Conservation (phyloP, 2,113 vertebrate species). For the Pelmatolapia mariae region DNA sequence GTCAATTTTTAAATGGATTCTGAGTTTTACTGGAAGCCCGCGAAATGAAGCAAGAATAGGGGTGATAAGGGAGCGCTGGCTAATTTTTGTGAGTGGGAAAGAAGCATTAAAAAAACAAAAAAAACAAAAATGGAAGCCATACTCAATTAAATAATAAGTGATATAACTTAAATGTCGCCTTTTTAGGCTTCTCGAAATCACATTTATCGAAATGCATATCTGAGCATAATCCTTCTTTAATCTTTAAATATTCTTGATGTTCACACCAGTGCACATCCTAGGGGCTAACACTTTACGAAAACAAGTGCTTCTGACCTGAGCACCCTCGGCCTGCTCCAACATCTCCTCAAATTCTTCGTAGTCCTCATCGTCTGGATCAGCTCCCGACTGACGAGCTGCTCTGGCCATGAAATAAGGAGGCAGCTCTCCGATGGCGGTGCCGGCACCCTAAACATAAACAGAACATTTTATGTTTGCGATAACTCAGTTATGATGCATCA, state of each 20-base stretch:
- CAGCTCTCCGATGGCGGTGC: slow-evolving; percentile 96
- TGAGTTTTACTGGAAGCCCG: background rate
- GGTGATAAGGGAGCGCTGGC: background rate
- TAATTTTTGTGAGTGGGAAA: background rate
- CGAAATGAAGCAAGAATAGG: background rate
- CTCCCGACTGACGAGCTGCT: slow-evolving; percentile 91
- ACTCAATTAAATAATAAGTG: background rate
- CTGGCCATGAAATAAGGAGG: slow-evolving; percentile 98
- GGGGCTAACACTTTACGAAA: background rate
- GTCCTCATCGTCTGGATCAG: slow-evolving; percentile 96
- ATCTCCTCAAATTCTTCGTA: slow-evolving; percentile 99
- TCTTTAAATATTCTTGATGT: background rate
- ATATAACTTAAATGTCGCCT: background rate
- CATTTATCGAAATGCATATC: background rate
- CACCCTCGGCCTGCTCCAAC: slow-evolving; percentile 88
- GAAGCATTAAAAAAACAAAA: background rate
- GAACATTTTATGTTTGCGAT: background rate
- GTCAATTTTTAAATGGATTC: background rate
- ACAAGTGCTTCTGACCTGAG: slow-evolving; percentile 79
- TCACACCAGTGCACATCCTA: background rate
- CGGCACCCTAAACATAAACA: slow-evolving; percentile 79
- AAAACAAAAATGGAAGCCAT: background rate
- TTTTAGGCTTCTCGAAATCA: background rate
- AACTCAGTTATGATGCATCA: background rate
- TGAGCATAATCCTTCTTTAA: background rate